Base-by-base conservation (phyloP, 1,140 invertebrate species). In the Drosophila nigrodunni region DNA sequence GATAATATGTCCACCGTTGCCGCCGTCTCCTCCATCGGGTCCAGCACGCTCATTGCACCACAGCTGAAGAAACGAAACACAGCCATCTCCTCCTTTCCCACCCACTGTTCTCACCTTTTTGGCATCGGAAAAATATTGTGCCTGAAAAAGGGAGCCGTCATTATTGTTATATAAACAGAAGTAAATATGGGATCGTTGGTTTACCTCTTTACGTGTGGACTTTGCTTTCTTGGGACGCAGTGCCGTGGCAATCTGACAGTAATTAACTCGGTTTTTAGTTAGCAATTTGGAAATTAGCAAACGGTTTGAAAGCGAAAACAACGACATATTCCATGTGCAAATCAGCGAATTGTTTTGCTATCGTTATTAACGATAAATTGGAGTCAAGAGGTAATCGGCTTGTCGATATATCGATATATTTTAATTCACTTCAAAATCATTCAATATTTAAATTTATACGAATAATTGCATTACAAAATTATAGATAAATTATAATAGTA, bases 21-120 rank as follows among this genome's bases (percentile, higher is more conserved):
- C 99, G 9, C 98, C 99, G 93, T 99, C 97, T 0, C 98, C 99
- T 4, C 98, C 98, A 93, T 98, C 97, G 0, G 98, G 98, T 7
- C 99, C 99, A 0, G 97, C 98, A 68, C 94, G 94, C 74, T 98
- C 97, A 86, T 98, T 98, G 13, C 93, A 93, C 93, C 94, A 97
- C 8, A 96, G 85, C 59, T 91, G 95, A 2, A 97, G 86, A 92
- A 99, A 98, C 0, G 97, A 97, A 66, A 99, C 95, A 72, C 94
- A 95, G 0, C 99, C 99, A 94, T 99, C 95, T 2, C 99, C 99
- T 7, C 99, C 99, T 57, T 95, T 95, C 0, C 99, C 99, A 6
- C 95, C 99, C 1, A 94, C 90, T 2, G 95, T 93, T 67, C 94
- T 92, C 0, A 96, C 93, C 79, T 93, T 92, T 91, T 94, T 96